phyloP scores from a whole-genome alignment of 2,888 invertebrate species.

The Cantharis rustica region DNA sequence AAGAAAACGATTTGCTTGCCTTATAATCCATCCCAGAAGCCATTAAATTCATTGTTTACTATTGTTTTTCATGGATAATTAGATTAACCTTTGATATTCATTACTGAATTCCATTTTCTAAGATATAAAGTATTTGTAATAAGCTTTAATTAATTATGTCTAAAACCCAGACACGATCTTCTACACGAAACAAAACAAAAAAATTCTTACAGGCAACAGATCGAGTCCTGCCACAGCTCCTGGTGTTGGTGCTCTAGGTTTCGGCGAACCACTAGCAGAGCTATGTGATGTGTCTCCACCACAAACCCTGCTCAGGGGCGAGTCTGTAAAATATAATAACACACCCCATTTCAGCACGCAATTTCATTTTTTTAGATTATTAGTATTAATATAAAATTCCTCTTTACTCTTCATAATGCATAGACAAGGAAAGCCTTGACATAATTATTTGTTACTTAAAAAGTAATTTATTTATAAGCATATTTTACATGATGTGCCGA shows the following conservation, averaged over 20 bases:
- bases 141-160: background rate
- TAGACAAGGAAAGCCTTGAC: background rate
- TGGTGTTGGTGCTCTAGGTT: slow-evolving; percentile 53
- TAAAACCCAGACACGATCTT: background rate
- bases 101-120: background rate
- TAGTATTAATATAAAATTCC: background rate
- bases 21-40: background rate
- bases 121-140: background rate
- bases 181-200: background rate
- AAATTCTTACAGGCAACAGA: slow-evolving; percentile 53
- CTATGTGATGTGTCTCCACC: slow-evolving; percentile 49
- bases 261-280: slow-evolving; percentile 57
- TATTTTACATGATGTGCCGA: background rate
- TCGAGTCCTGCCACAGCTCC: slow-evolving; percentile 56
- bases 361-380: background rate
- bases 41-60: background rate
- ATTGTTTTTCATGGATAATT: background rate
- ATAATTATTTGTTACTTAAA: background rate
- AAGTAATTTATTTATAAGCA: background rate
- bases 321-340: slow-evolving; percentile 28
- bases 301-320: slow-evolving; percentile 56
- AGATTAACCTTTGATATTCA: background rate
- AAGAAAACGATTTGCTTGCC: background rate
- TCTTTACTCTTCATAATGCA: background rate
- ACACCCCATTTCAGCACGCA: slow-evolving; percentile 22